phyloP scores from a whole-genome alignment of 1,140 invertebrate genomes.

The Halesus radiatus region DNA sequence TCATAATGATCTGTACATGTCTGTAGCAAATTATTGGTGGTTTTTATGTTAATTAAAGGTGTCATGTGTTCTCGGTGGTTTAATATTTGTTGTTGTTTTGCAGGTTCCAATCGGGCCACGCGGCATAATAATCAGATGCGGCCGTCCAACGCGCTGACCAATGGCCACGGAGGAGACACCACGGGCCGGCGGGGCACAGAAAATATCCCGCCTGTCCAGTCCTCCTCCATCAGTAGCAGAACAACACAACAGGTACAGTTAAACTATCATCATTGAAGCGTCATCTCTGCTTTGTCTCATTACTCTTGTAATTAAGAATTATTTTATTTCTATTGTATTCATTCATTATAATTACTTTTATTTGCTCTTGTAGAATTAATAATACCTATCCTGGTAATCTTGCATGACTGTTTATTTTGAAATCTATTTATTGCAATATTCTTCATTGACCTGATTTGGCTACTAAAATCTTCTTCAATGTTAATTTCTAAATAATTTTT shows the following conservation, averaged over 20 bases:
- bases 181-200: slow-evolving; percentile 65
- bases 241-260: slow-evolving; percentile 65
- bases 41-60: background rate
- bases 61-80: background rate
- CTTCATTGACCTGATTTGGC: too few species aligned
- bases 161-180: slow-evolving; percentile 67
- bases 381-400: background rate
- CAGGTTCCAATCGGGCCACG: slow-evolving; percentile 65
- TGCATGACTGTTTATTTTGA: too few species aligned
- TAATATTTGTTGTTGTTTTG: slow-evolving; percentile 34
- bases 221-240: slow-evolving; percentile 60
- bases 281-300: too few species aligned
- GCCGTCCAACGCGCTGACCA: slow-evolving; percentile 61
- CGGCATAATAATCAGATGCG: slow-evolving; percentile 69
- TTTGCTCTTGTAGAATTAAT: too few species aligned
- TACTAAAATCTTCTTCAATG: too few species aligned
- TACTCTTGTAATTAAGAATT: too few species aligned
- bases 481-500: too few species aligned
- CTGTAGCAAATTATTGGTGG: background rate
- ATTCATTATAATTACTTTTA: background rate
- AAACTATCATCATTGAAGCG: background rate
- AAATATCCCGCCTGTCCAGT: slow-evolving; percentile 64
- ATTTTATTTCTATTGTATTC: too few species aligned
- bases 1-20: slow-evolving; percentile 3
- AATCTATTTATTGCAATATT: too few species aligned